Evolutionary conservation across 2,113 vertebrate species (phyloP).

Genomic region (Campylorhamphus procurvoides): DNA sequence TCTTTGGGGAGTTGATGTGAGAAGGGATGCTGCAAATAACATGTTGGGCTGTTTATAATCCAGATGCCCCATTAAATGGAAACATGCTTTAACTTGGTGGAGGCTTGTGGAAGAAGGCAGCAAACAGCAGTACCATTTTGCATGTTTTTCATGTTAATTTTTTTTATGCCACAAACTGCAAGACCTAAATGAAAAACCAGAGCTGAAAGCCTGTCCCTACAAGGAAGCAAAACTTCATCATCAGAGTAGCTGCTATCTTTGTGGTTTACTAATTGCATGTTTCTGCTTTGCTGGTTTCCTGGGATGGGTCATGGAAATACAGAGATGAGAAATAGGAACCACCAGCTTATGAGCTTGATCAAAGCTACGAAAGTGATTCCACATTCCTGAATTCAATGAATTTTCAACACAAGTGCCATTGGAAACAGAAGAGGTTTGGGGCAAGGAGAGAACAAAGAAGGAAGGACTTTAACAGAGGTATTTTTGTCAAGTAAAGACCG

Average conservation of each 20-base stretch:
- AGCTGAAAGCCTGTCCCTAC: not conserved
- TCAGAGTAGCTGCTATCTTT: conserved; percentile 24
- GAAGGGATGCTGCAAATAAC: not conserved
- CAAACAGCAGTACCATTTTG: not conserved
- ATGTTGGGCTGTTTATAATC: not conserved
- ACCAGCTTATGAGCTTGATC: not conserved
- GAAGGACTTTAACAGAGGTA: not conserved
- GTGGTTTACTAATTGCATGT: conserved; percentile 23
- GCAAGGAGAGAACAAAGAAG: not conserved
- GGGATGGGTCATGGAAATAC: not conserved
- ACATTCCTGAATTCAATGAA: not conserved
- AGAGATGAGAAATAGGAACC: not conserved
- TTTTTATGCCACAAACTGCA: not conserved
- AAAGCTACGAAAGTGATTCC: not conserved
- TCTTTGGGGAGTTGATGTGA: not conserved
- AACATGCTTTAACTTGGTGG: not conserved
- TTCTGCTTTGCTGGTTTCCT: conserved; percentile 53
- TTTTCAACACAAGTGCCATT: not conserved
- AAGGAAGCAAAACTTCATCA: conserved; percentile 2
- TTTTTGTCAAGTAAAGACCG: not conserved
- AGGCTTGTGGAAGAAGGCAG: not conserved
- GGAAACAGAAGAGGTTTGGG: not conserved
- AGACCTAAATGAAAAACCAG: not conserved
- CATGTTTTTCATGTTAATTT: not conserved
- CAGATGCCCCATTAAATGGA: not conserved